A percentile compares a stretch with the other conserved stretches of the same genome.
These are phyloP conservation scores for Pygmarrhopalites habei DNA, from an alignment of 1,140 invertebrate species.

Conservation along the genomic window DNA sequence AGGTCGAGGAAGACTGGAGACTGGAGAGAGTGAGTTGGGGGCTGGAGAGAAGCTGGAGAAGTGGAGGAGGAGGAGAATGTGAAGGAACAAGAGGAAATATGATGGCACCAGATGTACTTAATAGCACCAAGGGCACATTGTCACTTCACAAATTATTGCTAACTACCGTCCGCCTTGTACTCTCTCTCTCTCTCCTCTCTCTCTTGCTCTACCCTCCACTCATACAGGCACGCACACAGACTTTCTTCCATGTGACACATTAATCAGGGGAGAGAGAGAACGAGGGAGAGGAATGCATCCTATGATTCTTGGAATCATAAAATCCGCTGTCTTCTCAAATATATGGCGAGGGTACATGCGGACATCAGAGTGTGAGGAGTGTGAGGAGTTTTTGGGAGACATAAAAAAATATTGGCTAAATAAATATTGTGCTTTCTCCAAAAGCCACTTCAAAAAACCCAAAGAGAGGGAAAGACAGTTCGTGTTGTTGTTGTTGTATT, in stretches of 20 bases:
- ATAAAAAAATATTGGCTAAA: too few species aligned
- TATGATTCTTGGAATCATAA: too few species aligned
- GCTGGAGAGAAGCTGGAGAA: background rate
- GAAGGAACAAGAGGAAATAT: constrained; percentile 33
- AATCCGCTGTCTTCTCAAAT: too few species aligned
- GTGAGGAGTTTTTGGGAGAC: too few species aligned
- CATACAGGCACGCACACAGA: background rate
- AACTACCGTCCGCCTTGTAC: constrained; percentile 17
- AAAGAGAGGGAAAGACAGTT: too few species aligned
- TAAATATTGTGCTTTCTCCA: too few species aligned
- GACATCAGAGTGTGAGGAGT: too few species aligned
- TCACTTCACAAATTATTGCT: constrained; percentile 32
- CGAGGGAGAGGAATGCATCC: background rate
- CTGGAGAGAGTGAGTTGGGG: too few species aligned
- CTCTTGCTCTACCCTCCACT: background rate
- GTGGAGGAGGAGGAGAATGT: constrained; percentile 6
- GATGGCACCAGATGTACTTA: constrained; percentile 32
- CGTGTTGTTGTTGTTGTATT: too few species aligned
- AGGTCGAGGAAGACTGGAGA: too few species aligned
- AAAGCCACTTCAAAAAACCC: too few species aligned
- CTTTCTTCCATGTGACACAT: constrained; percentile 29
- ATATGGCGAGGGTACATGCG: too few species aligned
- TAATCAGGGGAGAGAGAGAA: constrained; percentile 20
- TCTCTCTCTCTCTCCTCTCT: background rate
- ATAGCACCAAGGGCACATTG: constrained; percentile 29